Evolutionary conservation across 2,113 vertebrate genomes (phyloP), one percentile per base, ranked within the genome.

Genomic region (Bostrychus sinensis): DNA sequence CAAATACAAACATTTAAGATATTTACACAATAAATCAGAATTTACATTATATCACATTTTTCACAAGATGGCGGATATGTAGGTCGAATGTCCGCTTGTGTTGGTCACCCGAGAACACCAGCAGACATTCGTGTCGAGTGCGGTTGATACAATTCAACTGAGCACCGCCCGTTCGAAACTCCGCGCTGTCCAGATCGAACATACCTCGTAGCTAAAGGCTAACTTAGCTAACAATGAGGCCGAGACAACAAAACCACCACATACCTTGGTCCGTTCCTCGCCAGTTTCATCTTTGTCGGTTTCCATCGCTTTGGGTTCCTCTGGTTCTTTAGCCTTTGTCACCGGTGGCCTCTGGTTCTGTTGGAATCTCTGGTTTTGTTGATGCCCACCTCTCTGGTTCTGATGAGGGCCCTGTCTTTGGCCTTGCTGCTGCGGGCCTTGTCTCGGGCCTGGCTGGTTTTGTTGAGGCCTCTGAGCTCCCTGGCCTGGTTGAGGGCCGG

Each of bases 31-130:
- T 7, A 48, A 13, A 23, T 19, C 2, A 1, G 23, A 46, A 45
- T 4, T 20, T 11, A 8, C 12, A 1, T 7, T 11, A 17, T 16
- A 0, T n/a, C 9, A 1, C 4, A 0, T 7, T 36, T 25, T 12
- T 14, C 4, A 78, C 75, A 89, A 89, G 45, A 89, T 88, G 88
- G 88, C 84, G 76, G 84, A 43, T 3, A 0, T 30, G 48, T 17
- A 14, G 6, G 7, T 51, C 25, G 23, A 17, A 0, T 28, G 25
- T 17, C 14, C 16, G 25, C 26, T 14, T 20, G 70, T 12, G 0
- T 28, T 71, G 9, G 68, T 74, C 62, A 0, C 0, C 42, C 0
- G 23, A 4, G 0, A 0, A 2, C 12, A 10, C 55, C 45, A 45
- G 3, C 2, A 7, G 6, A 3, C 7, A 3, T 7, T 1, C 4